phyloP scores from a whole-genome alignment of 2,113 vertebrate species.

The Gallinago jamesoni region DNA sequence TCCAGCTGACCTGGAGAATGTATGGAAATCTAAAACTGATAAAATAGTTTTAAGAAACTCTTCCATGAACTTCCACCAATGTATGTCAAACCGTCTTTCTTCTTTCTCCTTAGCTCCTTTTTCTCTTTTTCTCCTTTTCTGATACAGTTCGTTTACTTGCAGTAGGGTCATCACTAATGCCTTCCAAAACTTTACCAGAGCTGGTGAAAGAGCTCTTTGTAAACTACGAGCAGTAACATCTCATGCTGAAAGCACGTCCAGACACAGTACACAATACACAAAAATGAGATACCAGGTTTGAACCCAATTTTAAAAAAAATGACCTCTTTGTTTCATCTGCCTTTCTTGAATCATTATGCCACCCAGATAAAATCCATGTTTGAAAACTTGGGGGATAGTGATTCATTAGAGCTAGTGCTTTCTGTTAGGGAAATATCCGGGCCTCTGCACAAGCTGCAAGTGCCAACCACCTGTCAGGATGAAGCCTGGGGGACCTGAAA shows the following conservation, averaged over 20 bases:
- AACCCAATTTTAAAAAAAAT: not conserved
- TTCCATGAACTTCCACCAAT: not conserved
- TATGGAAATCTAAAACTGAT: not conserved
- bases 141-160: not conserved
- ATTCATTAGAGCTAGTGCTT: not conserved
- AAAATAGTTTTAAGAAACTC: not conserved
- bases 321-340: not conserved
- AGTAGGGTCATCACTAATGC: not conserved
- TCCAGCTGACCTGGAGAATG: not conserved
- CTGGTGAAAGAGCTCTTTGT: not conserved
- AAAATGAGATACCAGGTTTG: not conserved
- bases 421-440: not conserved
- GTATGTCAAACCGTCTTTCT: not conserved
- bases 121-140: not conserved
- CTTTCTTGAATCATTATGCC: not conserved
- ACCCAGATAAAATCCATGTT: not conserved
- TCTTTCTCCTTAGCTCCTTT: not conserved
- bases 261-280: too few species aligned
- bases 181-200: not conserved
- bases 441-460: not conserved
- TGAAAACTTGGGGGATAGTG: not conserved
- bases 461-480: not conserved
- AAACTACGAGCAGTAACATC: not conserved
- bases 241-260: not conserved
- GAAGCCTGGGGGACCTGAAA: not conserved